These are phyloP conservation scores for Paradoxurus hermaphroditus DNA, from an alignment of 2,113 vertebrate species.

Conservation along the genomic window DNA sequence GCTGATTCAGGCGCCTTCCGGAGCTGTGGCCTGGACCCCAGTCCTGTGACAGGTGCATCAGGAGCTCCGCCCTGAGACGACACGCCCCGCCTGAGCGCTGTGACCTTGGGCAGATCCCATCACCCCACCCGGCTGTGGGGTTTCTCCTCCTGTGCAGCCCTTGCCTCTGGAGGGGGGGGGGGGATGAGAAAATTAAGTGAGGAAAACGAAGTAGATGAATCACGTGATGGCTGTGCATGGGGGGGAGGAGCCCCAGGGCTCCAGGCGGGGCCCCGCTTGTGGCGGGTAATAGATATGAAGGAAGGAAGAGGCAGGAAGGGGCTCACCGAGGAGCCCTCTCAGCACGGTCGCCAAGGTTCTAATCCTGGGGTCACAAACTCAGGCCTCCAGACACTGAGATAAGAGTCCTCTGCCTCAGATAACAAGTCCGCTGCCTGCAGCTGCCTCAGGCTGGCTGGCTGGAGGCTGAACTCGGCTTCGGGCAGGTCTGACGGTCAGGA, in stretches of 20 bases:
- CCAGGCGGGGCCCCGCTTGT: not conserved
- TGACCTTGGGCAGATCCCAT: not conserved
- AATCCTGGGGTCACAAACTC: not conserved
- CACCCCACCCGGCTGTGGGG: not conserved
- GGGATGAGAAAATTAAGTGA: too few relatives aligned
- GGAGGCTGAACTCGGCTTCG: not conserved
- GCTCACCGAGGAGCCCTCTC: not conserved
- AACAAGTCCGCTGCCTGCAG: not conserved
- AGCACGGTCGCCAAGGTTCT: not conserved
- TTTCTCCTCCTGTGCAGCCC: not conserved
- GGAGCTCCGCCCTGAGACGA: not conserved
- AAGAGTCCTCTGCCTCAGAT: not conserved
- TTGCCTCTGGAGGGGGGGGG: not conserved
- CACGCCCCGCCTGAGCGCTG: not conserved
- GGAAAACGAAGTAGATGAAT: too few relatives aligned
- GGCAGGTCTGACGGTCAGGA: not conserved
- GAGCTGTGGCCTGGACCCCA: not conserved
- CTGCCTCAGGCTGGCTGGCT: not conserved
- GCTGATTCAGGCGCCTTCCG: constrained; percentile 32
- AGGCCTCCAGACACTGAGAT: not conserved
- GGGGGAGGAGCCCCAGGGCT: too few relatives aligned
- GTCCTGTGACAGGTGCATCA: not conserved
- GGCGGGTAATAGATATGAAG: not conserved
- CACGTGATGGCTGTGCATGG: fast-evolving
- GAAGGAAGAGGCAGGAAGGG: not conserved